phyloP scores from a whole-genome alignment of 2,113 vertebrate genomes.

The Leucosticte australis region DNA sequence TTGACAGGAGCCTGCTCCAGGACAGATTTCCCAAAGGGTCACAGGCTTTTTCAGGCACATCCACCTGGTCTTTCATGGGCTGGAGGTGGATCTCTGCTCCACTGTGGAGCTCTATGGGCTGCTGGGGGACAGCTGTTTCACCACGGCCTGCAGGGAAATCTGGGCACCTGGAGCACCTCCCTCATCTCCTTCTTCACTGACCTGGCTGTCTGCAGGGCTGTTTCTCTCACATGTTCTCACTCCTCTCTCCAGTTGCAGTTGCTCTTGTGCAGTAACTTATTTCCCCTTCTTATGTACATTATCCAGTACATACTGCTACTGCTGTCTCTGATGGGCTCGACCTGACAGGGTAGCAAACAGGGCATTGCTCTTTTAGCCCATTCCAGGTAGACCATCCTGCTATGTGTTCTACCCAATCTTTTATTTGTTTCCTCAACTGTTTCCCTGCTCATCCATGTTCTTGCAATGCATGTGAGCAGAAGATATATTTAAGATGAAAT shows the following conservation, averaged over 20 bases:
- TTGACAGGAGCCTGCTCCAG: neutral
- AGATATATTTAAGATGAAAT: neutral
- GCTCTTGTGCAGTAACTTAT: neutral
- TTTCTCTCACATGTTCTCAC: neutral
- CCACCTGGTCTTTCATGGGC: neutral
- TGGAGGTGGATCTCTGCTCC: neutral
- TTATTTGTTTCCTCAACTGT: neutral
- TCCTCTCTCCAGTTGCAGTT: neutral
- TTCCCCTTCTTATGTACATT: neutral
- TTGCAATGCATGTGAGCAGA: neutral
- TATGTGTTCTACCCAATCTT: neutral
- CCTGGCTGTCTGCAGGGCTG: neutral
- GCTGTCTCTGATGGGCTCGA: accelerated
- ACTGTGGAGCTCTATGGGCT: neutral
- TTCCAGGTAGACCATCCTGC: neutral
- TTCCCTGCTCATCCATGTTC: neutral
- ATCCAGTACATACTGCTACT: neutral
- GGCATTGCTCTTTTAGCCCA: neutral
- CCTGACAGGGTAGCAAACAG: neutral
- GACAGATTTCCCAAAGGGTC: accelerated
- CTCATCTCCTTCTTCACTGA: neutral
- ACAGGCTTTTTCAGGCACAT: neutral
- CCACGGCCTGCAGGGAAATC: neutral
- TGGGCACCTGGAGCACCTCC: accelerated
- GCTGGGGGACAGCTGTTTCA: neutral